phyloP scores from a whole-genome alignment of 2,888 invertebrate genomes.

The Glaucopsyche alexis region DNA sequence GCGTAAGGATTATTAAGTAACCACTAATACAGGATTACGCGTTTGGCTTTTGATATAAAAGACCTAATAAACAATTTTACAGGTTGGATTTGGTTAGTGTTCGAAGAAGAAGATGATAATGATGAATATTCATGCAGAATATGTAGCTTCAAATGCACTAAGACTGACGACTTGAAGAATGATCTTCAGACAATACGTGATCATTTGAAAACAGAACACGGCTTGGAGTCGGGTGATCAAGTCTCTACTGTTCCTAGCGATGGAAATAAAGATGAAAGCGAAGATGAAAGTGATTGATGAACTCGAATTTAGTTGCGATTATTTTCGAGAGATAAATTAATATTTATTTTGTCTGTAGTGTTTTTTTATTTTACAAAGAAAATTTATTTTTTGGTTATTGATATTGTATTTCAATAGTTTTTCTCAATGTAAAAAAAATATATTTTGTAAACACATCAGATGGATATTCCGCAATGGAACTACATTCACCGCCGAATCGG shows the following conservation, averaged over 20 bases:
- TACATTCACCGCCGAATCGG: too few relatives aligned
- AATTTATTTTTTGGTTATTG: too few relatives aligned
- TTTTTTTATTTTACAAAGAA: too few relatives aligned
- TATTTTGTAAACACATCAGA: too few relatives aligned
- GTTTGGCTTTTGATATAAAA: neutral
- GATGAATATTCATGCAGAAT: conserved; percentile 63
- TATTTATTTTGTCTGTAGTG: too few relatives aligned
- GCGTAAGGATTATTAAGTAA: too few relatives aligned
- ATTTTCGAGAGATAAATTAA: too few relatives aligned
- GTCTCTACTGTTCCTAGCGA: neutral
- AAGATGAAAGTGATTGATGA: neutral
- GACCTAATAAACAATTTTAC: neutral
- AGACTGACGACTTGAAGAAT: conserved; percentile 44
- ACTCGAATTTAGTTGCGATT: neutral
- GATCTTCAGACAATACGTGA: conserved; percentile 46
- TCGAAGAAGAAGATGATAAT: conserved; percentile 54
- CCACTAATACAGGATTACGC: too few relatives aligned
- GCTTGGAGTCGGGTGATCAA: conserved; percentile 36
- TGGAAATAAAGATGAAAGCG: neutral
- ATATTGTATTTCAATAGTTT: too few relatives aligned
- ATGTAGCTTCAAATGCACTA: conserved; percentile 59
- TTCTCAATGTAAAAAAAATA: too few relatives aligned
- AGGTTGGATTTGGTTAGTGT: conserved; percentile 71
- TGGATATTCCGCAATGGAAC: too few relatives aligned
- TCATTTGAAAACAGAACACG: conserved; percentile 63